Percentiles rank a stretch among this genome's conserved stretches.
Evolutionary conservation across 30 jellyfish, hydroid and myxozoan species (phyloP).

Genomic region (Hydra vulgaris): DNA sequence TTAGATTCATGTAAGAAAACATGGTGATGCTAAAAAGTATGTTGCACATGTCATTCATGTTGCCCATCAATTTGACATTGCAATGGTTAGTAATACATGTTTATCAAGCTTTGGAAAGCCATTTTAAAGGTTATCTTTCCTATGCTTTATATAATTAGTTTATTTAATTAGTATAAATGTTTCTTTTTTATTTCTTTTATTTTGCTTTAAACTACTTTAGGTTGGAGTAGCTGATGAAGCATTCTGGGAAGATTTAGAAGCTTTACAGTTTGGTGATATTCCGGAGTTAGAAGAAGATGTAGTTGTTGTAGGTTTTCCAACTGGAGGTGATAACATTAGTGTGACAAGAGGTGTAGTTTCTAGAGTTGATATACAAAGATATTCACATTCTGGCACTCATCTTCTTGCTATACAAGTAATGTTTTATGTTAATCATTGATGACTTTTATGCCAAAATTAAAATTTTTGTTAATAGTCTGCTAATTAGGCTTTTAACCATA

Average conservation of each 20-base stretch:
- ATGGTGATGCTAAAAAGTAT: slow-evolving; percentile 81
- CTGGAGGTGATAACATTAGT: slow-evolving; percentile 79
- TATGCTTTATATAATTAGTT: too few species aligned
- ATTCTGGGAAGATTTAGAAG: slow-evolving; percentile 58
- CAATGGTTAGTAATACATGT: slow-evolving; percentile 38
- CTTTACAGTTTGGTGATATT: slow-evolving; percentile 52
- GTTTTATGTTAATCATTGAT: background rate
- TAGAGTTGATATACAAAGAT: slow-evolving; percentile 57
- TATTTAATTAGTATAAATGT: too few species aligned
- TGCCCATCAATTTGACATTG: slow-evolving; percentile 73
- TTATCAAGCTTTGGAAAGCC: background rate
- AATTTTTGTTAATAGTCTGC: too few species aligned
- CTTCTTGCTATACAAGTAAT: slow-evolving; percentile 68
- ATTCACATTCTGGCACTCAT: slow-evolving; percentile 70
- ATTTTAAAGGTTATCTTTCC: too few species aligned
- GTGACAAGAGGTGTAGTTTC: slow-evolving; percentile 89
- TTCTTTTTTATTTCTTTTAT: too few species aligned
- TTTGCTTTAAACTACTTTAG: slow-evolving; percentile 11
- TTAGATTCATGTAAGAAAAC: slow-evolving; percentile 64
- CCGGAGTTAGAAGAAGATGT: slow-evolving; percentile 77
- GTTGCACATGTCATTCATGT: slow-evolving; percentile 50
- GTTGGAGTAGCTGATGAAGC: slow-evolving; percentile 59
- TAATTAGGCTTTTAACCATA: too few species aligned
- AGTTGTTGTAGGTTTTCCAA: slow-evolving; percentile 70
- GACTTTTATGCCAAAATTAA: too few species aligned